Conservation (phyloP, 2,888 invertebrate genomes). For the Papilio gigon region DNA sequence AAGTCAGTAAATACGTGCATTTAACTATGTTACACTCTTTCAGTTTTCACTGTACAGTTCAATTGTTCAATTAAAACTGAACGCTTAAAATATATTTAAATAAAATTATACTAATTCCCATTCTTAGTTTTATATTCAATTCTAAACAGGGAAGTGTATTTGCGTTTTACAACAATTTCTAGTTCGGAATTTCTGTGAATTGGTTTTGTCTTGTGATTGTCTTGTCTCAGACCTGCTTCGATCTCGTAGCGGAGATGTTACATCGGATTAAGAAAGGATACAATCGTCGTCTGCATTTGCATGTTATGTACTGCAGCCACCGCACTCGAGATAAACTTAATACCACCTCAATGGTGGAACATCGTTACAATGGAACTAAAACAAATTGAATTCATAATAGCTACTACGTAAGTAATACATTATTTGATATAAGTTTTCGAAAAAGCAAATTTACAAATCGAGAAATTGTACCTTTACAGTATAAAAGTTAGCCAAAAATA, state of each 20-base stretch:
- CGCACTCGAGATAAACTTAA: background rate
- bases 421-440: too few relatives aligned
- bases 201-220: conserved; percentile 20
- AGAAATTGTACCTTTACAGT: background rate
- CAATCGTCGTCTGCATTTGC: conserved; percentile 15
- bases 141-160: background rate
- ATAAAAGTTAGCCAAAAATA: conserved; percentile 9
- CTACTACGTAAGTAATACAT: too few relatives aligned
- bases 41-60: too few relatives aligned
- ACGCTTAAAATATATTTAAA: too few relatives aligned
- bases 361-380: background rate
- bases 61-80: too few relatives aligned
- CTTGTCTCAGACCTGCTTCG: conserved; percentile 14
- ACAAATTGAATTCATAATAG: too few relatives aligned
- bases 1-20: too few relatives aligned
- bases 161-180: conserved; percentile 4
- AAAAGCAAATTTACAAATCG: background rate
- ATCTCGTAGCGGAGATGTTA: conserved; percentile 12
- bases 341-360: background rate
- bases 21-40: too few relatives aligned
- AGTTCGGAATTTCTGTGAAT: conserved; percentile 1
- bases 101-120: background rate
- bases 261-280: conserved; percentile 23
- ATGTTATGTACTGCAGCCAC: conserved; percentile 1
- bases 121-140: background rate